Conservation (phyloP, 2,797 vertebrate species). For the Pithecia hirsuta region DNA sequence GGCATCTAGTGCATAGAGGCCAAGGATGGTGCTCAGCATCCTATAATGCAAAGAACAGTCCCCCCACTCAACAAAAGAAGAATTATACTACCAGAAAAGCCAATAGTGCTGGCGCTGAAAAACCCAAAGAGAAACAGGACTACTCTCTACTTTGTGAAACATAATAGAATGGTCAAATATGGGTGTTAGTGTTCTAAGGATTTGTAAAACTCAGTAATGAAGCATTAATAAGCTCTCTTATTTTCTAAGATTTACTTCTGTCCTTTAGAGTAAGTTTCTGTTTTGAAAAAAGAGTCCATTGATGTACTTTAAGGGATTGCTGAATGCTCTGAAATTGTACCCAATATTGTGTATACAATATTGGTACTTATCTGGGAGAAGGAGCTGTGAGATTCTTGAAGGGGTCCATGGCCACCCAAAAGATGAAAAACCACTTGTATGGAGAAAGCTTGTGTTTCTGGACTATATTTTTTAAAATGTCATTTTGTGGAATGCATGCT, state of each 20-base stretch:
- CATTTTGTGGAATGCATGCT: conserved; percentile 16
- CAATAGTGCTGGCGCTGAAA: neutral
- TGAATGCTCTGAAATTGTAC: conserved; percentile 55
- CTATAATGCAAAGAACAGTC: neutral
- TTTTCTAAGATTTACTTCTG: conserved; percentile 66
- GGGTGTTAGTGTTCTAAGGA: conserved; percentile 34
- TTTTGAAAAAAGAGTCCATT: conserved; percentile 67
- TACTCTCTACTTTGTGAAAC: neutral
- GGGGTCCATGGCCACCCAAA: conserved; percentile 38
- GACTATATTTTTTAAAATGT: neutral
- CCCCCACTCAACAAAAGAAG: neutral
- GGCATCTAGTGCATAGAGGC: neutral
- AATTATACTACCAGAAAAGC: conserved; percentile 28
- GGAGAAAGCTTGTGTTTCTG: conserved; percentile 27
- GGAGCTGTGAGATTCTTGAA: conserved; percentile 27
- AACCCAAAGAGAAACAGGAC: conserved; percentile 32
- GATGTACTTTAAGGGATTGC: conserved; percentile 45
- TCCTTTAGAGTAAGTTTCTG: conserved; percentile 51
- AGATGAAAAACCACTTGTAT: conserved; percentile 30
- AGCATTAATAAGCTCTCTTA: conserved; percentile 47
- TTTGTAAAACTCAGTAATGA: conserved; percentile 57
- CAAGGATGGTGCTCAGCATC: conserved; percentile 14
- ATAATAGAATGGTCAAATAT: conserved; percentile 3
- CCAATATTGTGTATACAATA: neutral
- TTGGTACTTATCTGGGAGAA: conserved; percentile 46